A percentile compares a stretch with the other conserved stretches of the same genome.
Evolutionary conservation across 2,113 vertebrate species (phyloP).

Genomic region (Calyptommatus sinebrachiatus): DNA sequence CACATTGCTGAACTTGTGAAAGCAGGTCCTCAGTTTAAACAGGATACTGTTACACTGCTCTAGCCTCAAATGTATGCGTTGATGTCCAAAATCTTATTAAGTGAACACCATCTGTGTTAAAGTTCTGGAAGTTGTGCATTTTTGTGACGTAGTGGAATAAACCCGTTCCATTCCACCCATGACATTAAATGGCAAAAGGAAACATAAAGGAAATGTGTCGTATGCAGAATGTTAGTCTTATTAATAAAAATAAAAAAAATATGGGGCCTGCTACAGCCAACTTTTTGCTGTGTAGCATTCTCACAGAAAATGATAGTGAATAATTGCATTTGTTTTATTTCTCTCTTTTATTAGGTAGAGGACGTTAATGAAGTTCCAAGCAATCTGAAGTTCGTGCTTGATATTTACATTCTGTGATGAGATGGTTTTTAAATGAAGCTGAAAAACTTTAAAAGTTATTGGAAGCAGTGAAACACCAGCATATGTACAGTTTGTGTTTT

Average conservation of each 20-base stretch:
- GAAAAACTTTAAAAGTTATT: conserved; percentile 26
- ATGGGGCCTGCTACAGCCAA: background rate
- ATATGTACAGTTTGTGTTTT: background rate
- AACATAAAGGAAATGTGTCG: too few relatives aligned
- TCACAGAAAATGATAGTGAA: background rate
- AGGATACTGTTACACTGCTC: background rate
- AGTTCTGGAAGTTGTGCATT: too few relatives aligned
- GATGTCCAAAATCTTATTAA: background rate
- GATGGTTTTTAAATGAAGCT: conserved; percentile 18
- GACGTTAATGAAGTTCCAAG: conserved; percentile 53
- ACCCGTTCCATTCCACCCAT: too few relatives aligned
- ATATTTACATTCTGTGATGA: conserved; percentile 21
- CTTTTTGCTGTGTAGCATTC: background rate
- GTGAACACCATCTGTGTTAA: background rate
- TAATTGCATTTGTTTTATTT: conserved; percentile 40
- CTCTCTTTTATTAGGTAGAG: conserved; percentile 65
- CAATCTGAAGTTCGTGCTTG: background rate
- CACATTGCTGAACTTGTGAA: too few relatives aligned
- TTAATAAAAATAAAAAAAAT: background rate
- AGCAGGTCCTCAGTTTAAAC: background rate
- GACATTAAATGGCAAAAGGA: too few relatives aligned
- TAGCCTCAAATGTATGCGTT: too few relatives aligned
- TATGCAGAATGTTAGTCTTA: background rate
- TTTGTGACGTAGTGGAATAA: too few relatives aligned
- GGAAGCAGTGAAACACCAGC: conserved; percentile 15